These are phyloP conservation scores for Rhynchophorus ferrugineus DNA, from an alignment of 1,140 invertebrate genomes.

Conservation along the genomic window DNA sequence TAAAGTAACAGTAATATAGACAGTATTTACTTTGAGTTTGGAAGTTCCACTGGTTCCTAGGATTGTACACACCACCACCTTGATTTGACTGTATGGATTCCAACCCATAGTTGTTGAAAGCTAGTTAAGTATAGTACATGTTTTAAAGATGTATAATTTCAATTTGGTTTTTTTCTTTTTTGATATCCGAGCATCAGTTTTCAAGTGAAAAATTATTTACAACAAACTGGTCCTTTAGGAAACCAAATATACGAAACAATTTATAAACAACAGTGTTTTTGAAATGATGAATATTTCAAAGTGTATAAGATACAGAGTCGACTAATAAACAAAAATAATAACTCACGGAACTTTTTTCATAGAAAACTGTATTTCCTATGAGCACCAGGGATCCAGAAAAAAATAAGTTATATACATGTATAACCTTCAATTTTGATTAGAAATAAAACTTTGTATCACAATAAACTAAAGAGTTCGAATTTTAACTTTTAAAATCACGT, in stretches of 20 bases:
- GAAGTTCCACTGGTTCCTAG: slow-evolving; percentile 52
- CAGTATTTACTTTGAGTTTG: slow-evolving; percentile 41
- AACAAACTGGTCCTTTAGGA: too few species aligned
- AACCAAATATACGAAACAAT: too few species aligned
- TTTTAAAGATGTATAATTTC: slow-evolving; percentile 2
- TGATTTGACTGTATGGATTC: slow-evolving; percentile 43
- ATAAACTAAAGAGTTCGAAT: too few species aligned
- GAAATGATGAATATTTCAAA: too few species aligned
- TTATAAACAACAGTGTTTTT: too few species aligned
- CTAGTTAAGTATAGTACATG: slow-evolving; percentile 26
- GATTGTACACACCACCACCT: slow-evolving; percentile 52
- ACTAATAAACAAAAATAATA: too few species aligned
- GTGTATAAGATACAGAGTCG: too few species aligned
- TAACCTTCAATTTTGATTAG: background rate
- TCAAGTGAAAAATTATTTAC: too few species aligned
- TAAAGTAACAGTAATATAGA: slow-evolving; percentile 9
- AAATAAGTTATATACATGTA: background rate
- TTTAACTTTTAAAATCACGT: too few species aligned
- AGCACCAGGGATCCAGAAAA: background rate
- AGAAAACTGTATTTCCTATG: background rate
- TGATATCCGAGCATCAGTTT: too few species aligned
- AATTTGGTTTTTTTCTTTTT: background rate
- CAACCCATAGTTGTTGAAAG: slow-evolving; percentile 54
- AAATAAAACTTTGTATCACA: too few species aligned
- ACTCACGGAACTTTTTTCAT: too few species aligned